These are phyloP conservation scores for Schizotus pectinicornis DNA, from an alignment of 2,888 invertebrate species.

Conservation along the genomic window DNA sequence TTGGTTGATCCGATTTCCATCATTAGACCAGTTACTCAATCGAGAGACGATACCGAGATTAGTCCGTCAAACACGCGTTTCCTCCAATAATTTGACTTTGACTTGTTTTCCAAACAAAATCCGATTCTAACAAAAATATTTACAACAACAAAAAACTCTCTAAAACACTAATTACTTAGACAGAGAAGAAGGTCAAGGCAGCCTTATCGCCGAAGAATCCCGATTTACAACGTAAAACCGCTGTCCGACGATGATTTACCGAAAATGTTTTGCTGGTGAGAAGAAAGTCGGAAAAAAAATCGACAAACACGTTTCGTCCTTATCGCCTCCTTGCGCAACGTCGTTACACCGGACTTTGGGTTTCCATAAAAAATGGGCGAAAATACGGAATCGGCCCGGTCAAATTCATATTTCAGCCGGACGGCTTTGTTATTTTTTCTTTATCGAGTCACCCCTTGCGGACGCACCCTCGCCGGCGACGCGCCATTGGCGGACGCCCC, in stretches of 20 bases:
- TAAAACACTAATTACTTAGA: constrained; percentile 22
- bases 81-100: constrained; percentile 19
- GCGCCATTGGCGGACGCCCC: constrained; percentile 46
- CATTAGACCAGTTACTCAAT: too few species aligned
- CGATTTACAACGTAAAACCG: too few species aligned
- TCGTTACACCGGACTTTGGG: too few species aligned
- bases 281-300: not conserved
- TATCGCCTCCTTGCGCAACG: too few species aligned
- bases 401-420: constrained; percentile 38
- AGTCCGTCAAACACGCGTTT: constrained; percentile 18
- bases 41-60: not conserved
- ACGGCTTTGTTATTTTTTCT: constrained; percentile 25
- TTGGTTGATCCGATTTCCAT: too few species aligned
- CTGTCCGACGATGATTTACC: not conserved
- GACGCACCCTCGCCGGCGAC: constrained; percentile 44
- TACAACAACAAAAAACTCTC: constrained; percentile 17
- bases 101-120: constrained; percentile 23
- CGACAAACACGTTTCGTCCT: not conserved
- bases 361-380: too few species aligned
- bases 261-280: not conserved
- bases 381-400: constrained; percentile 1
- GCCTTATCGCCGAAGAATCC: constrained; percentile 13
- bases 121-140: constrained; percentile 20
- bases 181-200: constrained; percentile 27
- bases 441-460: constrained; percentile 42